Conservation (phyloP, 1,140 invertebrate species). For the Acyrthosiphon pisum region DNA sequence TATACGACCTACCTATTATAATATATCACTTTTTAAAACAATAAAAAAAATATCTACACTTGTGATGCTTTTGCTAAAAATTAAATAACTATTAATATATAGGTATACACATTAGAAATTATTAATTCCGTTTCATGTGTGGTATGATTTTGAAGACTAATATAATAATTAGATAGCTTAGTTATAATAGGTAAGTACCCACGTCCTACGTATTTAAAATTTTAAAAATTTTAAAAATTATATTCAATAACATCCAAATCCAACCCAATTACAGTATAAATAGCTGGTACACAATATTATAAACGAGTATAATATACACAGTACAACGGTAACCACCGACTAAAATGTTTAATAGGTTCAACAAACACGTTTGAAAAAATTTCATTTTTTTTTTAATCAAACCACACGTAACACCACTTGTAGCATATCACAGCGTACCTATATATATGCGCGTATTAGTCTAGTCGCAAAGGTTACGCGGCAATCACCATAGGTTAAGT, state of each 20-base stretch:
- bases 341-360: not conserved
- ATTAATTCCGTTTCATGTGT: not conserved
- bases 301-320: not conserved
- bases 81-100: not conserved
- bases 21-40: not conserved
- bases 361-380: not conserved
- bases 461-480: not conserved
- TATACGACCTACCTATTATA: not conserved
- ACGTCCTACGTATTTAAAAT: too few species aligned
- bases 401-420: not conserved
- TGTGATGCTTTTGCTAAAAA: not conserved
- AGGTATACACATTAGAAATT: not conserved
- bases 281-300: not conserved
- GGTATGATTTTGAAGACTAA: not conserved
- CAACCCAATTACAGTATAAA: not conserved
- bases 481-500: not conserved
- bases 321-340: not conserved
- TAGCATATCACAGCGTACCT: not conserved
- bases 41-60: fast-evolving
- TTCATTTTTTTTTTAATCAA: not conserved
- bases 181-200: too few species aligned
- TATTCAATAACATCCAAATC: too few species aligned
- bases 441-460: not conserved
- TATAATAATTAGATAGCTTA: not conserved
- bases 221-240: too few species aligned